A percentile compares a stretch with the other conserved stretches of the same genome.
Evolutionary conservation across 2,797 vertebrate genomes (phyloP).

Genomic region (Anabas testudineus): DNA sequence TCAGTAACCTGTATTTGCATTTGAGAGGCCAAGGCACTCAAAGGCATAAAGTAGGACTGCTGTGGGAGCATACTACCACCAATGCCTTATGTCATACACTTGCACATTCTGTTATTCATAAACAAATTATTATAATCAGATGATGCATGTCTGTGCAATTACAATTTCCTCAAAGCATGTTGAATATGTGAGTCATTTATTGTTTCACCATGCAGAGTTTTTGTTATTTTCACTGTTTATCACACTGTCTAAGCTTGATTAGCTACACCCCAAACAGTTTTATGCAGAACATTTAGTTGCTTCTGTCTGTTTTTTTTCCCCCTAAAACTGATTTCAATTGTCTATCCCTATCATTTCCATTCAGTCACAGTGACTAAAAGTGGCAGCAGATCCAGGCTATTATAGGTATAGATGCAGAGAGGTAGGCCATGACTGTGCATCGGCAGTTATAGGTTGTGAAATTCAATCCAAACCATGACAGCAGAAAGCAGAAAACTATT

Average conservation of each 20-base stretch:
- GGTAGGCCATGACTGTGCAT: background rate
- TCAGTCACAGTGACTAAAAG: background rate
- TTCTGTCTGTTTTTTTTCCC: background rate
- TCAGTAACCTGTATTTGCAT: background rate
- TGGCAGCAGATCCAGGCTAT: slow-evolving; percentile 17
- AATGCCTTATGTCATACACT: background rate
- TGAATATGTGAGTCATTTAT: background rate
- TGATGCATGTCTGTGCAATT: background rate
- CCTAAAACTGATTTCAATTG: slow-evolving; percentile 5
- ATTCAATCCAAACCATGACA: slow-evolving; percentile 8
- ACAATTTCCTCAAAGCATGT: background rate
- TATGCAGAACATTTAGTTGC: background rate
- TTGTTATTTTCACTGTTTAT: background rate
- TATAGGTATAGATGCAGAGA: slow-evolving; percentile 1
- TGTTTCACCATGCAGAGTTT: background rate
- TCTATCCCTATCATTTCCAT: slow-evolving; percentile 7
- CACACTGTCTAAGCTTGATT: background rate
- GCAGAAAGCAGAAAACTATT: background rate
- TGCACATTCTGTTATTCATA: background rate
- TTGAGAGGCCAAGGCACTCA: background rate
- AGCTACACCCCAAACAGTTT: background rate
- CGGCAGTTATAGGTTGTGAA: background rate
- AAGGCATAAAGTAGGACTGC: background rate
- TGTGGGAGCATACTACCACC: background rate
- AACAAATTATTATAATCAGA: background rate